These are phyloP conservation scores for Branchellion lobata DNA, from an alignment of 2,888 invertebrate species.

Conservation along the genomic window DNA sequence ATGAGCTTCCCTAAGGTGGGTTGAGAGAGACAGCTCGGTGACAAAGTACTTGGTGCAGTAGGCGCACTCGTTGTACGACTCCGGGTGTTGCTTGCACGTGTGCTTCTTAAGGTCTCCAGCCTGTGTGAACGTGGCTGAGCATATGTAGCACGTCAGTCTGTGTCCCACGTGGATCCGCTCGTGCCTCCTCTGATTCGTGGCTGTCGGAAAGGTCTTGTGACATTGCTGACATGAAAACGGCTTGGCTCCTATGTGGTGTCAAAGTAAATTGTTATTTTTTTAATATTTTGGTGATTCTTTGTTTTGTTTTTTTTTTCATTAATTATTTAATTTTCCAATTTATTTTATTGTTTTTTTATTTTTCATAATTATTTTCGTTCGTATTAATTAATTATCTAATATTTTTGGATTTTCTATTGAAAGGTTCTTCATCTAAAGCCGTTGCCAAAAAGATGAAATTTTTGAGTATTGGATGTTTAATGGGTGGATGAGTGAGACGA, in stretches of 20 bases:
- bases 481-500: too few relatives aligned
- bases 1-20: constrained; percentile 66
- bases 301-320: too few relatives aligned
- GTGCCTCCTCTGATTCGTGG: constrained; percentile 61
- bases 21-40: constrained; percentile 64
- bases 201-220: constrained; percentile 59
- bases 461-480: too few relatives aligned
- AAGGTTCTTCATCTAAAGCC: too few relatives aligned
- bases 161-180: constrained; percentile 53
- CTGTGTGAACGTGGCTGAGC: constrained; percentile 54
- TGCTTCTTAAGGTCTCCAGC: constrained; percentile 56
- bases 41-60: constrained; percentile 54
- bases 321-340: too few relatives aligned
- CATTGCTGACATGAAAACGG: constrained; percentile 58
- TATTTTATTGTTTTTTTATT: too few relatives aligned
- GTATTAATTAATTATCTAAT: background rate
- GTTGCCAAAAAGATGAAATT: too few relatives aligned
- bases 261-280: background rate
- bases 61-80: constrained; percentile 54
- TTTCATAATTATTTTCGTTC: too few relatives aligned
- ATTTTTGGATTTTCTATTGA: background rate
- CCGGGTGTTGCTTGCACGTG: constrained; percentile 54
- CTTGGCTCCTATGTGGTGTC: constrained; percentile 52
- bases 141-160: constrained; percentile 53
- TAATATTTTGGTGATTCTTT: too few relatives aligned